Conservation (phyloP, 2,113 vertebrate species). For the Tauraco erythrolophus region DNA sequence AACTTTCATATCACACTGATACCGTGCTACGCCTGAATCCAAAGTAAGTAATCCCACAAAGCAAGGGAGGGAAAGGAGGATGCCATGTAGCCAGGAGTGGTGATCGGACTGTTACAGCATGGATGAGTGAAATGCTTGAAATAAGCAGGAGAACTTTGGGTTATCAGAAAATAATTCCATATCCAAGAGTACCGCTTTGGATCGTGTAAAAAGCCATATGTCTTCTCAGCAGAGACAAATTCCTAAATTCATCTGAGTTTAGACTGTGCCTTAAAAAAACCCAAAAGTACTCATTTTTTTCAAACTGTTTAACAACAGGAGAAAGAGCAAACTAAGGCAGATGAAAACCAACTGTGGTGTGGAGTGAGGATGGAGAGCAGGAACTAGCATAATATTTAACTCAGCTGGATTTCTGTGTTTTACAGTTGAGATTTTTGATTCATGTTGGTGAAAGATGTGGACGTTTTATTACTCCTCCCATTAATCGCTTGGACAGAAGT, state of each 20-base stretch:
- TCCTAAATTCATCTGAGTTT: not conserved
- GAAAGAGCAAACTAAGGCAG: not conserved
- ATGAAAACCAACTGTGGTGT: not conserved
- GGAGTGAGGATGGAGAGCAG: not conserved
- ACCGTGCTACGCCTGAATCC: not conserved
- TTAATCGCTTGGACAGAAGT: not conserved
- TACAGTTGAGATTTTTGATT: not conserved
- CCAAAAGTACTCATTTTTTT: not conserved
- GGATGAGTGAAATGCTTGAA: not conserved
- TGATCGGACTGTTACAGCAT: not conserved
- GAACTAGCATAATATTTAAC: not conserved
- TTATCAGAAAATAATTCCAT: not conserved
- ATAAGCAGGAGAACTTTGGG: not conserved
- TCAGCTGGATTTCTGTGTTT: not conserved
- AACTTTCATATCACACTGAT: not conserved
- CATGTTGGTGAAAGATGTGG: rapidly evolving
- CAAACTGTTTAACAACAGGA: not conserved
- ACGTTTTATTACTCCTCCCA: not conserved
- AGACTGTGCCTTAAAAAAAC: not conserved
- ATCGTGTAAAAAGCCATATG: not conserved
- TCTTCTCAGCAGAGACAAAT: not conserved
- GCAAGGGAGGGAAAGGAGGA: not conserved
- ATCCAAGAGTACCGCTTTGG: not conserved
- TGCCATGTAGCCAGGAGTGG: not conserved
- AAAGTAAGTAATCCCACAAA: not conserved